Conservation (phyloP, 2,113 vertebrate genomes). For the Actinemys pallida region DNA sequence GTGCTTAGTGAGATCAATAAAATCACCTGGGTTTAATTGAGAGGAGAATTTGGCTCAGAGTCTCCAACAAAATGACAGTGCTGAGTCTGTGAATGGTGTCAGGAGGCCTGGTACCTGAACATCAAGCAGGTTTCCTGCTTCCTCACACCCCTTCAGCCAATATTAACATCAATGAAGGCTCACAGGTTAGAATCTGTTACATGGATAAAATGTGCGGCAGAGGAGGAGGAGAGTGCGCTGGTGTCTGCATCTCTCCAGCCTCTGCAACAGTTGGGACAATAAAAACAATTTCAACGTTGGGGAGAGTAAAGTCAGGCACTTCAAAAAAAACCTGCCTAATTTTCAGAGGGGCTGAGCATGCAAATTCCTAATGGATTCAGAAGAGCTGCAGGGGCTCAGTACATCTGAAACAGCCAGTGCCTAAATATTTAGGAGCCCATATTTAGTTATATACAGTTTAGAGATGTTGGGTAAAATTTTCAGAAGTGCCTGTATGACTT, state of each 20-base stretch:
- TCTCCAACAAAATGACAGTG: not conserved
- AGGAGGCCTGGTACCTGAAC: not conserved
- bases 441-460: too few species aligned
- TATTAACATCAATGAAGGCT: not conserved
- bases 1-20: not conserved
- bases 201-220: not conserved
- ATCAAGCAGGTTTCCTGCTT: not conserved
- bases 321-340: not conserved
- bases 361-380: not conserved
- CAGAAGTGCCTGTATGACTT: too few species aligned
- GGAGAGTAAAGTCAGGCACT: too few species aligned
- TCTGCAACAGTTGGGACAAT: not conserved
- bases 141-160: not conserved
- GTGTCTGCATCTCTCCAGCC: not conserved
- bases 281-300: not conserved
- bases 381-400: not conserved
- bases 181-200: not conserved
- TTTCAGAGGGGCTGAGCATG: not conserved
- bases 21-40: not conserved
- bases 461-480: too few species aligned
- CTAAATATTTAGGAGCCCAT: too few species aligned
- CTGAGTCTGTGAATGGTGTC: not conserved
- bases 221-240: not conserved
- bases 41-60: not conserved
- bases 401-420: not conserved